These are phyloP conservation scores for Burhinus bistriatus DNA, from an alignment of 2,113 vertebrate species.

Conservation along the genomic window DNA sequence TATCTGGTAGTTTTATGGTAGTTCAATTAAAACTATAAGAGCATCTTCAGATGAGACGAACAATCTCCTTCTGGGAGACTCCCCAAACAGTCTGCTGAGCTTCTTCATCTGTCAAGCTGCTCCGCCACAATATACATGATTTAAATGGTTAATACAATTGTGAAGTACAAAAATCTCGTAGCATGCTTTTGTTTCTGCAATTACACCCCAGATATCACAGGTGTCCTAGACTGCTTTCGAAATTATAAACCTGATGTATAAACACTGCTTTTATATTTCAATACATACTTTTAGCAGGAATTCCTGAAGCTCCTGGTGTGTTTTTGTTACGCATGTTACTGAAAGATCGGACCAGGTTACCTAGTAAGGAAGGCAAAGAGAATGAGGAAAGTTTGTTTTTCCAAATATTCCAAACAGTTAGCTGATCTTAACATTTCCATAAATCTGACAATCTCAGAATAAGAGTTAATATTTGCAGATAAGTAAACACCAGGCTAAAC, in stretches of 20 bases:
- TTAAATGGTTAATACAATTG: neutral
- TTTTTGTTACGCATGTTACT: constrained; percentile 88
- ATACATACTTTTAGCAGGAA: constrained; percentile 89
- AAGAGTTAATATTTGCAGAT: neutral
- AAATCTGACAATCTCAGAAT: neutral
- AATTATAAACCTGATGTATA: neutral
- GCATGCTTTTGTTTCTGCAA: neutral
- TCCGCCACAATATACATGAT: neutral
- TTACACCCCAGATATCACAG: neutral
- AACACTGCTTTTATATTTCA: neutral
- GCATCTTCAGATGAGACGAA: neutral
- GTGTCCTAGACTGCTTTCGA: neutral
- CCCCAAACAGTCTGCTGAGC: neutral
- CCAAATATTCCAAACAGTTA: neutral
- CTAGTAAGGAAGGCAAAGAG: constrained; percentile 71
- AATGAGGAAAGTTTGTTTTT: neutral
- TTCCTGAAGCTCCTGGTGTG: constrained; percentile 89
- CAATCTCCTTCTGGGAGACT: neutral
- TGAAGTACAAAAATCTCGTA: neutral
- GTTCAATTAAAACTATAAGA: neutral
- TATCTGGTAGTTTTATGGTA: neutral
- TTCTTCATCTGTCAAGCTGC: neutral
- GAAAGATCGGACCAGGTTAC: constrained; percentile 91
- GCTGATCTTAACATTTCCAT: neutral
- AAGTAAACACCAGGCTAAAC: neutral